These are phyloP conservation scores for Troides oblongomaculatus DNA, from an alignment of 2,888 invertebrate genomes.

Conservation along the genomic window DNA sequence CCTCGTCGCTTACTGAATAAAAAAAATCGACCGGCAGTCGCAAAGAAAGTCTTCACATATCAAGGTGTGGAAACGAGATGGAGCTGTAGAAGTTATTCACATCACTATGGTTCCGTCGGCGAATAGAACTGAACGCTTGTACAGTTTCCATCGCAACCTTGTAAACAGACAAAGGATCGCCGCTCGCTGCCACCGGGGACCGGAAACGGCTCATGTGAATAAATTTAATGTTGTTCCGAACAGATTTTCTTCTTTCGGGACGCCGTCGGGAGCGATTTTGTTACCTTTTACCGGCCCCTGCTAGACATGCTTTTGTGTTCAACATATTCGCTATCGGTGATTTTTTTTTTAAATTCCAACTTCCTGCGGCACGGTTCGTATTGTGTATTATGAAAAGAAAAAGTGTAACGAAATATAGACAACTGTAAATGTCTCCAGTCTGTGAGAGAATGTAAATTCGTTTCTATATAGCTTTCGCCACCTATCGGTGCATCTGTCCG, in stretches of 20 bases:
- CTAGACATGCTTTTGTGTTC: constrained; percentile 10
- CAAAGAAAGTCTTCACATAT: no score
- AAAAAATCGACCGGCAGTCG: no score
- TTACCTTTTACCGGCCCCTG: constrained; percentile 1
- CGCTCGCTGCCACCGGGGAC: background rate
- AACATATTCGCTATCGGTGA: background rate
- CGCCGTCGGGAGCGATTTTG: background rate
- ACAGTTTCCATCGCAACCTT: constrained; percentile 20
- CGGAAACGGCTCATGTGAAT: constrained; percentile 17
- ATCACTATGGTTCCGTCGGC: no score
- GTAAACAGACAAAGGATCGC: constrained; percentile 10
- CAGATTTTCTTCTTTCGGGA: constrained; percentile 6
- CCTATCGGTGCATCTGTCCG: no score
- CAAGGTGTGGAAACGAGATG: background rate
- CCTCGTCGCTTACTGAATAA: no score
- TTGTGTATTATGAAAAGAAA: no score
- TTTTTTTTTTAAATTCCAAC: no score
- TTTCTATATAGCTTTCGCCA: no score
- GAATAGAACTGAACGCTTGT: constrained; percentile 1
- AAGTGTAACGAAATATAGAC: no score
- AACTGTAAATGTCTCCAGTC: no score
- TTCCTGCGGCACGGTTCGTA: no score
- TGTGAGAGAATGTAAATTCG: no score
- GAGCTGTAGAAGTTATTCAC: background rate
- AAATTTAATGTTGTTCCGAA: constrained; percentile 12